Conservation (phyloP, 2,113 vertebrate genomes). For the Rhinichthys klamathensis region DNA sequence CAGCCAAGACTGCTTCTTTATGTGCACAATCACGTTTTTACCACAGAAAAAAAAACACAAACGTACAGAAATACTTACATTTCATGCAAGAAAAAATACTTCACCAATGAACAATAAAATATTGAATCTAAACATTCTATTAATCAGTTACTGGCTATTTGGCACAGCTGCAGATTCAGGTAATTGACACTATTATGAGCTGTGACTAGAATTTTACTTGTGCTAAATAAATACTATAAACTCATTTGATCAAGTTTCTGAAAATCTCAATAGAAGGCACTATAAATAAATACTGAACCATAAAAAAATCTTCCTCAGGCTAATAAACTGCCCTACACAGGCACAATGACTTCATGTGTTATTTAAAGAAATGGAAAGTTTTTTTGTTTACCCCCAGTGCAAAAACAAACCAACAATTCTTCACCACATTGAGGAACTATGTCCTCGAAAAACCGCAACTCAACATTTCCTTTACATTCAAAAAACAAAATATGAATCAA, state of each 20-base stretch:
- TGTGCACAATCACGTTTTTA: background rate
- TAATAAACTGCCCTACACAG: background rate
- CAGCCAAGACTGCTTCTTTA: background rate
- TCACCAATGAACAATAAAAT: background rate
- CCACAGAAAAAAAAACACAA: background rate
- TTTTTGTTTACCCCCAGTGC: background rate
- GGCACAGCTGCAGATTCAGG: background rate
- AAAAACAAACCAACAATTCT: background rate
- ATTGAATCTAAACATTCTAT: background rate
- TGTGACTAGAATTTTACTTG: background rate
- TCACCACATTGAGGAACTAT: background rate
- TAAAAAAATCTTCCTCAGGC: background rate
- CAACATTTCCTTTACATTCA: background rate
- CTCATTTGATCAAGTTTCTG: background rate
- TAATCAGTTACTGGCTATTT: background rate
- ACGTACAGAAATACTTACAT: background rate
- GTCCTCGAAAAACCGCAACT: background rate
- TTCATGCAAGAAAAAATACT: background rate
- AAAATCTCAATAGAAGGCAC: background rate
- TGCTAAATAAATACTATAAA: background rate
- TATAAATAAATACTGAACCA: constrained; percentile 31
- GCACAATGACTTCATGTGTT: background rate
- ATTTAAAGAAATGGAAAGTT: background rate
- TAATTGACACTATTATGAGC: background rate
- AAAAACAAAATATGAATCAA: background rate